Conservation (phyloP, 2,888 invertebrate species). For the Noctua janthina region DNA sequence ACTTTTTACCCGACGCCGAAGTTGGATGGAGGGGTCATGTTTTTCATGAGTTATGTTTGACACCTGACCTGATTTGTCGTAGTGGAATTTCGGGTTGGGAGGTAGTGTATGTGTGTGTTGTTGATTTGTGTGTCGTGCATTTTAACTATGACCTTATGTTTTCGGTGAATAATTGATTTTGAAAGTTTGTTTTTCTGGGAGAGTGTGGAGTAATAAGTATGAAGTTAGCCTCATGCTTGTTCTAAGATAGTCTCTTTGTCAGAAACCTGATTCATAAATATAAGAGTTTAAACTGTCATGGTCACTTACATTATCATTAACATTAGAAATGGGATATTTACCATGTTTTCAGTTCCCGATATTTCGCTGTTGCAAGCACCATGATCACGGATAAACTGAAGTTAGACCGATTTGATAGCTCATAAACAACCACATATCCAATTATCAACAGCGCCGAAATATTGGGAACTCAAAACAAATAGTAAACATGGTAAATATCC, state of each 20-base stretch:
- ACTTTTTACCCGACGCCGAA: constrained; percentile 70
- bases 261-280: not conserved
- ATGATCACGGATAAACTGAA: too few relatives aligned
- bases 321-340: too few relatives aligned
- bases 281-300: too few relatives aligned
- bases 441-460: too few relatives aligned
- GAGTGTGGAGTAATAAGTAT: not conserved
- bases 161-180: not conserved
- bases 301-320: too few relatives aligned
- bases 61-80: constrained; percentile 61
- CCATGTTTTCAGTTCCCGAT: too few relatives aligned
- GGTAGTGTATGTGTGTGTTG: not conserved
- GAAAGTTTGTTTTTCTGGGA: not conserved
- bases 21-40: constrained; percentile 47
- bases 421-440: too few relatives aligned
- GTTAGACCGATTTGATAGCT: too few relatives aligned
- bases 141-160: not conserved
- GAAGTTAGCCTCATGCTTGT: not conserved
- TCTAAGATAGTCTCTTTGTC: not conserved
- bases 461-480: too few relatives aligned
- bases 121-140: not conserved
- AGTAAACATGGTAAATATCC: too few relatives aligned
- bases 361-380: too few relatives aligned
- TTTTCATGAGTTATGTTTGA: constrained; percentile 55
- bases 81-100: not conserved